phyloP scores from a whole-genome alignment of 2,888 invertebrate genomes.

The Theretra japonica region DNA sequence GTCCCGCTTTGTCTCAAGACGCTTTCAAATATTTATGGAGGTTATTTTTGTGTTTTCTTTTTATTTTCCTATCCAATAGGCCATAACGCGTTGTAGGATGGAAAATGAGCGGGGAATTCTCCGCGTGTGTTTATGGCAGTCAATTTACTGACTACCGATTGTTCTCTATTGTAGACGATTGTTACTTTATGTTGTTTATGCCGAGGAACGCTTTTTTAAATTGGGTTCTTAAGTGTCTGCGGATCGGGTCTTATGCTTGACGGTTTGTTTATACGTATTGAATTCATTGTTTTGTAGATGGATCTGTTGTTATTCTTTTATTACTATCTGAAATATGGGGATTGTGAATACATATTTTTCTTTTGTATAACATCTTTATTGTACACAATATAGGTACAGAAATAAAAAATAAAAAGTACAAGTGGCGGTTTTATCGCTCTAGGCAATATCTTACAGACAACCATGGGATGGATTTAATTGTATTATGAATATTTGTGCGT shows the following conservation, averaged over 20 bases:
- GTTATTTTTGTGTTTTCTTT: constrained; percentile 32
- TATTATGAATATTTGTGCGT: too few species aligned
- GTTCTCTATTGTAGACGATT: constrained; percentile 11
- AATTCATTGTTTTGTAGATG: neutral
- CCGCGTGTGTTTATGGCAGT: constrained; percentile 29
- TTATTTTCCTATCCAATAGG: constrained; percentile 23
- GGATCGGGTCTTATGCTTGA: constrained; percentile 13
- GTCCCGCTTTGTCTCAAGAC: constrained; percentile 29
- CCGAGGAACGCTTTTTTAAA: constrained; percentile 24
- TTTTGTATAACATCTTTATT: too few species aligned
- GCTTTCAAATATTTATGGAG: constrained; percentile 34
- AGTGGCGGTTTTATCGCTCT: too few species aligned
- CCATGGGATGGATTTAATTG: too few species aligned
- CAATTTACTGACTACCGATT: constrained; percentile 30
- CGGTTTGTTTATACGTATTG: neutral
- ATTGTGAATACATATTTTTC: too few species aligned
- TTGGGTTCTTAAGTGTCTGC: constrained; percentile 15
- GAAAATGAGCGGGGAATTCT: constrained; percentile 24
- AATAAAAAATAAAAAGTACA: too few species aligned
- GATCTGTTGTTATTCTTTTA: neutral
- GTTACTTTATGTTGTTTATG: constrained; percentile 28
- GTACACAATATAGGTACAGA: too few species aligned
- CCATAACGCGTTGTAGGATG: constrained; percentile 28
- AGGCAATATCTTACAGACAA: too few species aligned
- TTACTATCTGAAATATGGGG: too few species aligned